Evolutionary conservation across 1,140 invertebrate genomes (phyloP).

Genomic region (Eurosta solidaginis): DNA sequence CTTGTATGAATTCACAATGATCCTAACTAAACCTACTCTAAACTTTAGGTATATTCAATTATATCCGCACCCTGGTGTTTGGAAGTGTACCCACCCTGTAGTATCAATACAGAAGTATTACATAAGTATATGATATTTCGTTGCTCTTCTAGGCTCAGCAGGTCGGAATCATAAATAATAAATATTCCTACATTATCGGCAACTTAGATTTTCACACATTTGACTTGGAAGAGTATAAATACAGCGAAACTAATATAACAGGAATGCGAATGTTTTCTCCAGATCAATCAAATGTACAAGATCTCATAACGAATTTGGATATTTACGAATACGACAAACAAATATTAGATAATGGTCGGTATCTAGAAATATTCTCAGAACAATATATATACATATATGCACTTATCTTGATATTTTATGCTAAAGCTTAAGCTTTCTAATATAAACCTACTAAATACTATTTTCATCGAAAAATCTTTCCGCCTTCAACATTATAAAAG

Average conservation of each 20-base stretch:
- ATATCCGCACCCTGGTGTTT: too few species aligned
- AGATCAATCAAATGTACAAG: conserved; percentile 46
- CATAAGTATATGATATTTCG: not conserved
- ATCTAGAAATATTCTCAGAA: not conserved
- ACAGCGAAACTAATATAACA: conserved; percentile 84
- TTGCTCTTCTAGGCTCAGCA: conserved; percentile 67
- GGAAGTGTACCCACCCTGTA: too few species aligned
- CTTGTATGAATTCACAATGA: too few species aligned
- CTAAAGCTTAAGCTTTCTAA: too few species aligned
- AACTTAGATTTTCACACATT: conserved; percentile 80
- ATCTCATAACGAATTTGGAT: conserved; percentile 35
- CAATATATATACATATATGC: not conserved
- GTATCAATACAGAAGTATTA: not conserved
- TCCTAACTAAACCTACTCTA: too few species aligned
- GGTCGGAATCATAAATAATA: conserved; percentile 80
- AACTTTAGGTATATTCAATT: not conserved
- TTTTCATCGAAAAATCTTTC: not conserved
- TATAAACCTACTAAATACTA: too few species aligned
- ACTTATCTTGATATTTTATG: too few species aligned
- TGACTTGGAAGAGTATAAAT: conserved; percentile 78
- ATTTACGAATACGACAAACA: not conserved
- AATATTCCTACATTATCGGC: conserved; percentile 78
- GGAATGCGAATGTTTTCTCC: conserved; percentile 74
- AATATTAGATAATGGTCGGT: not conserved
- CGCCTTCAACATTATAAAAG: too few species aligned